Evolutionary conservation across 2,888 invertebrate genomes (phyloP).

Genomic region (Pterobdella sp.): DNA sequence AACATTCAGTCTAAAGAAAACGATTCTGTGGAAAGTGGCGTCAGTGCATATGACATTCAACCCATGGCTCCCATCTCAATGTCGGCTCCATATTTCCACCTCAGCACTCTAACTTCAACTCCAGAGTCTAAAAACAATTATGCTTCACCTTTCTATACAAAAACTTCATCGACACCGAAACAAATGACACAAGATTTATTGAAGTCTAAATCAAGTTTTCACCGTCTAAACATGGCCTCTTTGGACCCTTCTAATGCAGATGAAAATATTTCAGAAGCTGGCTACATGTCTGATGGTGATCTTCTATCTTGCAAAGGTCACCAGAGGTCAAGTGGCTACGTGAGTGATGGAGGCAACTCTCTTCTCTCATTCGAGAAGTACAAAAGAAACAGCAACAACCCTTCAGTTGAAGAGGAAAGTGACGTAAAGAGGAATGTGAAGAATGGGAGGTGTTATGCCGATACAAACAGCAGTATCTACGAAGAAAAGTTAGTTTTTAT

Average conservation of each 20-base stretch:
- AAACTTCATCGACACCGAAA: background rate
- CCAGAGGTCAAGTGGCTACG: slow-evolving; percentile 23
- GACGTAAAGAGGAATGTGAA: background rate
- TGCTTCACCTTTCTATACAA: background rate
- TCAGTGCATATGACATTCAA: slow-evolving; percentile 27
- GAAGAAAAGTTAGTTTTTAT: slow-evolving; percentile 22
- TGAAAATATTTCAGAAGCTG: background rate
- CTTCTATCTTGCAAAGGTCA: slow-evolving; percentile 16
- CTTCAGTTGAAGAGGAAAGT: slow-evolving; percentile 9
- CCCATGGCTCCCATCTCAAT: slow-evolving; percentile 24
- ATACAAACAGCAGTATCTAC: slow-evolving; percentile 23
- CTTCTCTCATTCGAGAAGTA: slow-evolving; percentile 8
- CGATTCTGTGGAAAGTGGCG: background rate
- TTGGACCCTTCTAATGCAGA: background rate
- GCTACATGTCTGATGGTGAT: slow-evolving; percentile 28
- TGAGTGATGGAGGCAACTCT: slow-evolving; percentile 23
- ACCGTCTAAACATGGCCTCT: slow-evolving; percentile 9
- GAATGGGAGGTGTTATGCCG: background rate
- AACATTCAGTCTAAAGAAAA: background rate
- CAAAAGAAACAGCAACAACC: slow-evolving; percentile 1
- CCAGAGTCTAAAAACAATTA: background rate
- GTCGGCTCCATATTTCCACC: slow-evolving; percentile 24
- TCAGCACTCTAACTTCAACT: background rate
- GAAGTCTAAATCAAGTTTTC: background rate
- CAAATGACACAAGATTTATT: background rate